phyloP scores from a whole-genome alignment of 1,140 invertebrate species.

The Neomicropteryx cornuta region DNA sequence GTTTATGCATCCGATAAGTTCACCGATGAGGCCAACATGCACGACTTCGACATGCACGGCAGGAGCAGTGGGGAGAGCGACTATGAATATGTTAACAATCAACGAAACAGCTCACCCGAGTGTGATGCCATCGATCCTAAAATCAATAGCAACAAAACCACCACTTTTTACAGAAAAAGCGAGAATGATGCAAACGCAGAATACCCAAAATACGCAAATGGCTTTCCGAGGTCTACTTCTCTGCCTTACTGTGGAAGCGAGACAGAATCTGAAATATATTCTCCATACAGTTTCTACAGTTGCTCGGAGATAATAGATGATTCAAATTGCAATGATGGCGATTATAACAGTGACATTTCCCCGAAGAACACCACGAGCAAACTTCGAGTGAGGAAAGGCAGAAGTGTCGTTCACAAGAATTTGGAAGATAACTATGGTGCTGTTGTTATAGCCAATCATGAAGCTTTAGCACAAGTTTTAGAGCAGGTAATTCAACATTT shows the following conservation, averaged over 20 bases:
- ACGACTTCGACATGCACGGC: slow-evolving; percentile 19
- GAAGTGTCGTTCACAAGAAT: slow-evolving; percentile 68
- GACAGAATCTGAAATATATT: slow-evolving; percentile 69
- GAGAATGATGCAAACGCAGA: slow-evolving; percentile 19
- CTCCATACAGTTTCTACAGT: slow-evolving; percentile 65
- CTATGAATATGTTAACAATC: slow-evolving; percentile 50
- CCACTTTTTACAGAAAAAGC: slow-evolving; percentile 13
- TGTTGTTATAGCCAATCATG: slow-evolving; percentile 79
- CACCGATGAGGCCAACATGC: slow-evolving; percentile 25
- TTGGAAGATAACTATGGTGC: slow-evolving; percentile 81
- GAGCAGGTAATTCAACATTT: slow-evolving; percentile 52
- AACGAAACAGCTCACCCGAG: slow-evolving; percentile 50
- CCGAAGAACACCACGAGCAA: slow-evolving; percentile 43
- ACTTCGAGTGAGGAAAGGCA: slow-evolving; percentile 59
- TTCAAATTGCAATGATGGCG: slow-evolving; percentile 23
- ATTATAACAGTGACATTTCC: slow-evolving; percentile 32
- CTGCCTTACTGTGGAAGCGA: slow-evolving; percentile 71
- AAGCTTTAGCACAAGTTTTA: slow-evolving; percentile 71
- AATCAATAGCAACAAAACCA: slow-evolving; percentile 9
- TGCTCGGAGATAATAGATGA: slow-evolving; percentile 33
- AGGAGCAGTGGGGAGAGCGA: slow-evolving; percentile 44
- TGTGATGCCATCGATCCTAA: slow-evolving; percentile 39
- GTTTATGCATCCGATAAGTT: slow-evolving; percentile 36
- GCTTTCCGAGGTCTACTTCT: slow-evolving; percentile 42
- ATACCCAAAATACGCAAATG: slow-evolving; percentile 31